Conservation (phyloP, 2,797 vertebrate genomes). For the Oryzias sinensis region DNA sequence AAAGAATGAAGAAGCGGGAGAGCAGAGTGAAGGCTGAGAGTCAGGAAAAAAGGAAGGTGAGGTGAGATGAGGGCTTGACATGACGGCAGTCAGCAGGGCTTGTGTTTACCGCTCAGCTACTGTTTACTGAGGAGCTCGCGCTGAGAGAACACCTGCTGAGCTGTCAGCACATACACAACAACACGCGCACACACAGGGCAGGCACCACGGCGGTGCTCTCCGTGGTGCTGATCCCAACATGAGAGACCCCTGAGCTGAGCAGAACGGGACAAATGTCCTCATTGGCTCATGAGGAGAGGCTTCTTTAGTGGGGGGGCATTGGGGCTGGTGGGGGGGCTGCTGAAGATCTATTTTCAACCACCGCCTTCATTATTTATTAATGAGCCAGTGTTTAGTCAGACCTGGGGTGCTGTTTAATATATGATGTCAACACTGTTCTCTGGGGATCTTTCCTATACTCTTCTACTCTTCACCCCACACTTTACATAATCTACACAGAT, state of each 20-base stretch:
- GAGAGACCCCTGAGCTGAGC: constrained; percentile 27
- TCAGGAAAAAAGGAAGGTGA: constrained; percentile 42
- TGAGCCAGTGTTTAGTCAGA: constrained; percentile 78
- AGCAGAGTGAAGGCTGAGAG: constrained; percentile 25
- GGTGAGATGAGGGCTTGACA: constrained; percentile 67
- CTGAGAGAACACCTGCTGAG: constrained; percentile 76
- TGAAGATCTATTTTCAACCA: constrained; percentile 71
- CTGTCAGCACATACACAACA: constrained; percentile 64
- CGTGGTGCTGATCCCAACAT: constrained; percentile 72
- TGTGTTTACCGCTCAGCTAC: constrained; percentile 63
- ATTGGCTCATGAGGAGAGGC: constrained; percentile 47
- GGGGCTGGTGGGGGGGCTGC: constrained; percentile 8
- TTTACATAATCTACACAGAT: constrained; percentile 75
- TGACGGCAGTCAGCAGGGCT: constrained; percentile 57
- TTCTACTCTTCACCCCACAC: constrained; percentile 55
- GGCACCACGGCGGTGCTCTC: constrained; percentile 57
- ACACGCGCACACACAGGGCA: constrained; percentile 11
- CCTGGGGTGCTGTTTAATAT: constrained; percentile 79
- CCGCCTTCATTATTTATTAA: constrained; percentile 77
- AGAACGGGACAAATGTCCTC: constrained; percentile 34
- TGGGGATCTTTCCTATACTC: constrained; percentile 63
- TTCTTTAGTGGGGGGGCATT: constrained; percentile 37
- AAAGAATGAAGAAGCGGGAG: constrained; percentile 18
- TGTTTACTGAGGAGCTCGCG: constrained; percentile 69
- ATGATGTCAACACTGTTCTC: constrained; percentile 75